These are phyloP conservation scores for Zosterops borbonicus DNA, from an alignment of 2,113 vertebrate species.

Conservation along the genomic window DNA sequence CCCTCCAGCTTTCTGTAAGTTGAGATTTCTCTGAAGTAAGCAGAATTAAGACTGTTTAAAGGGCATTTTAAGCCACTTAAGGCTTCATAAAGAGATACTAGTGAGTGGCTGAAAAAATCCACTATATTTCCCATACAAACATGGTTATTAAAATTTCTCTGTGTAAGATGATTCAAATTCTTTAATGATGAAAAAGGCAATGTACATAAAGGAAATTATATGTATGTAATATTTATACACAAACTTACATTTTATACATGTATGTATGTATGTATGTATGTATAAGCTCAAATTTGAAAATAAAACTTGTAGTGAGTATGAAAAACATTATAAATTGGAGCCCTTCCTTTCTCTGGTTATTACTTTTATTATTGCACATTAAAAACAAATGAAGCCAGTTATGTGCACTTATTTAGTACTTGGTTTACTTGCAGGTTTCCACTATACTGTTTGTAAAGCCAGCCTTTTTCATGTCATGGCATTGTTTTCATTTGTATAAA, in stretches of 20 bases:
- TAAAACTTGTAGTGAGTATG: background rate
- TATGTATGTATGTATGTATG: background rate
- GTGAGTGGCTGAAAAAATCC: background rate
- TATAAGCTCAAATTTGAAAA: background rate
- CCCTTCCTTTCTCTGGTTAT: background rate
- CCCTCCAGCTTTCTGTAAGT: background rate
- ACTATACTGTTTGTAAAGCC: background rate
- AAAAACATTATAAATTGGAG: background rate
- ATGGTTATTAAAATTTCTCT: background rate
- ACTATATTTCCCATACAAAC: background rate
- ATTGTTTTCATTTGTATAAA: background rate
- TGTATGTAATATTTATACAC: background rate
- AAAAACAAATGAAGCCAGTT: background rate
- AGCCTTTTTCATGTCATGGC: background rate
- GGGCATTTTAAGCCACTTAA: background rate
- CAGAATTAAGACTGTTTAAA: background rate
- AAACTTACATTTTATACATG: background rate
- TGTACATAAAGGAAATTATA: background rate
- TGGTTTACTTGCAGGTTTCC: background rate
- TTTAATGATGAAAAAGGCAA: background rate
- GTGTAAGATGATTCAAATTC: background rate
- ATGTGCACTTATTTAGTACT: background rate
- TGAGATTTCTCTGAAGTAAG: background rate
- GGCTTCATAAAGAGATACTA: background rate
- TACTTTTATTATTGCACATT: background rate